A percentile compares a stretch with the other conserved stretches of the same genome.
phyloP scores from a whole-genome alignment of 2,113 vertebrate genomes.

The Rousettus leschenaultii region DNA sequence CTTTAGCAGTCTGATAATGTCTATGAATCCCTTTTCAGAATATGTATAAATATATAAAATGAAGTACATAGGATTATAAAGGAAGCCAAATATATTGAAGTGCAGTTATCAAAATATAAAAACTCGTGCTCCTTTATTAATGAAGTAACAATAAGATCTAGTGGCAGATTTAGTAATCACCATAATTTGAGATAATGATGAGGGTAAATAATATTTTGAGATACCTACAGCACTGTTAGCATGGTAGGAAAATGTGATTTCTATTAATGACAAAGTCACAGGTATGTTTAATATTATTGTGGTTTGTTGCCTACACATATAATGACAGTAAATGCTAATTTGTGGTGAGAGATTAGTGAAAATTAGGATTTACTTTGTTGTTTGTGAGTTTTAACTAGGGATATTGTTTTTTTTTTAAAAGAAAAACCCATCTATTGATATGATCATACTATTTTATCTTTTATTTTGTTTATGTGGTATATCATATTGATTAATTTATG shows the following conservation, averaged over 20 bases:
- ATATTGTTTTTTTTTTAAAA: background rate
- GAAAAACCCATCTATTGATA: too few species aligned
- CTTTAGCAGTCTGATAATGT: background rate
- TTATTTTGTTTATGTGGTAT: too few species aligned
- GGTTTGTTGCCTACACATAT: background rate
- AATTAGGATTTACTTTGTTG: background rate
- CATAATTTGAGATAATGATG: background rate
- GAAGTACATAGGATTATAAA: background rate
- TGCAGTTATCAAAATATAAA: background rate
- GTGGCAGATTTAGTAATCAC: background rate
- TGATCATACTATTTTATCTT: too few species aligned
- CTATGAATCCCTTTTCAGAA: background rate
- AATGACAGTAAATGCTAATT: background rate
- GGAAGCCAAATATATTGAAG: background rate
- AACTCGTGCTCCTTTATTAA: slow-evolving; percentile 4
- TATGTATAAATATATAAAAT: slow-evolving; percentile 7
- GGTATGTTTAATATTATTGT: background rate
- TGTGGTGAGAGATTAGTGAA: background rate
- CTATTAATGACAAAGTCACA: background rate
- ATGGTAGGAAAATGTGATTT: slow-evolving; percentile 26
- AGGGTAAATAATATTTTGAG: background rate
- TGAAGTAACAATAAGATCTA: background rate
- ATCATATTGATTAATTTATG: too few species aligned
- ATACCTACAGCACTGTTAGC: background rate
- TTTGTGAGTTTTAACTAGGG: background rate